Evolutionary conservation across 2,797 vertebrate species (phyloP).

Genomic region (Rhabdophis nuchalis): DNA sequence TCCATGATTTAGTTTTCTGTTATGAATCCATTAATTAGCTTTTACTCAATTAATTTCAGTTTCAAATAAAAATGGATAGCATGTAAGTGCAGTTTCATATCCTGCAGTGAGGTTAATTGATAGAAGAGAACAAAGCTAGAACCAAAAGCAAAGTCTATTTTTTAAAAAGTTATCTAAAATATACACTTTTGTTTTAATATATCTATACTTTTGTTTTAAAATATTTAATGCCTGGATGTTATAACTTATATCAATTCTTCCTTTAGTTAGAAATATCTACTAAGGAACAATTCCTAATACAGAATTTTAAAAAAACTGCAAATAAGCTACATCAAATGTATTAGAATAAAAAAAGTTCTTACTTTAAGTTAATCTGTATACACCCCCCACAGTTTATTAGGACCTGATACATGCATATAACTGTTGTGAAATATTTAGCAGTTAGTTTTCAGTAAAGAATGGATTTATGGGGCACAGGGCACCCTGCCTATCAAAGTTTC

Average conservation of each 20-base stretch:
- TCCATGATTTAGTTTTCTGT: slow-evolving; percentile 67
- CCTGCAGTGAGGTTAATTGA: slow-evolving; percentile 57
- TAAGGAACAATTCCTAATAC: slow-evolving; percentile 1
- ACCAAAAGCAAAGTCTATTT: slow-evolving; percentile 57
- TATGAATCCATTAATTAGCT: slow-evolving; percentile 69
- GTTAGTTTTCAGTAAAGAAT: not conserved
- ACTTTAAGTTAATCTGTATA: not conserved
- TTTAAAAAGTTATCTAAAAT: slow-evolving; percentile 56
- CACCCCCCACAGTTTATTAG: not conserved
- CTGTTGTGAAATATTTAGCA: not conserved
- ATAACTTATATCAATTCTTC: slow-evolving; percentile 52
- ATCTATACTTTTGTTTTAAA: slow-evolving; percentile 32
- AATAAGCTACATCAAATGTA: not conserved
- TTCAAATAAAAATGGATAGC: slow-evolving; percentile 70
- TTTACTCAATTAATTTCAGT: slow-evolving; percentile 71
- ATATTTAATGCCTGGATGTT: slow-evolving; percentile 37
- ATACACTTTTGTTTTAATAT: slow-evolving; percentile 53
- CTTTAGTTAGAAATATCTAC: slow-evolving; percentile 32
- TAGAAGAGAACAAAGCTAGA: slow-evolving; percentile 60
- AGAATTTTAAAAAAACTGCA: not conserved
- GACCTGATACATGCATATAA: not conserved
- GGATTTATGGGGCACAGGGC: not conserved
- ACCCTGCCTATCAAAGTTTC: not conserved
- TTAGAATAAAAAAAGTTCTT: not conserved
- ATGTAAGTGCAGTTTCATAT: slow-evolving; percentile 60